Percentiles rank a stretch among this genome's conserved stretches.
Conservation (phyloP, 2,797 vertebrate genomes). For the Sebastolobus alascanus region DNA sequence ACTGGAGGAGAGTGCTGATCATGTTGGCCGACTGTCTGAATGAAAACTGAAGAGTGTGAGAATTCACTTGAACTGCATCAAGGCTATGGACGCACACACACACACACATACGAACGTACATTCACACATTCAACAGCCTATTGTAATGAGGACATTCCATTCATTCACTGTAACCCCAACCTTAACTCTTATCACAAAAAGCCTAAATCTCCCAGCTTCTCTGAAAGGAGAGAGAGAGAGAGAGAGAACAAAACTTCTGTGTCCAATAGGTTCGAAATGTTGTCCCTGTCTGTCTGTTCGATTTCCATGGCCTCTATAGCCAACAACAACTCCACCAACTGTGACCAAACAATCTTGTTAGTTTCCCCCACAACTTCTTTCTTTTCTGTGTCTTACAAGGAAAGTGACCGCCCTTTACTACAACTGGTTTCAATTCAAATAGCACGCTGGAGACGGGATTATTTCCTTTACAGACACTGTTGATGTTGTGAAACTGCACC, state of each 20-base stretch:
- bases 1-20: not conserved
- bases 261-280: slow-evolving; percentile 43
- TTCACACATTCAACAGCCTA: slow-evolving; percentile 7
- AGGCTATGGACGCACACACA: not conserved
- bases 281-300: slow-evolving; percentile 56
- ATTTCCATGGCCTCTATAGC: slow-evolving; percentile 61
- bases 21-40: not conserved
- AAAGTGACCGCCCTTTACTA: slow-evolving; percentile 22
- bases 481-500: slow-evolving; percentile 8
- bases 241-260: slow-evolving; percentile 13
- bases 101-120: not conserved
- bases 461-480: slow-evolving; percentile 1
- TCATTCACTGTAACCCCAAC: slow-evolving; percentile 26
- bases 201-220: not conserved
- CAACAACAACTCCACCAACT: slow-evolving; percentile 60
- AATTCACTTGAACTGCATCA: not conserved
- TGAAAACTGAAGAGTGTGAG: slow-evolving; percentile 11
- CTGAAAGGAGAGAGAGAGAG: not conserved
- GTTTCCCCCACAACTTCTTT: slow-evolving; percentile 51
- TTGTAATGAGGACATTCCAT: slow-evolving; percentile 37
- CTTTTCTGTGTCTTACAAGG: slow-evolving; percentile 40
- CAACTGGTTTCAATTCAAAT: slow-evolving; percentile 8
- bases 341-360: slow-evolving; percentile 79
- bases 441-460: slow-evolving; percentile 13
- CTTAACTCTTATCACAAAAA: slow-evolving; percentile 42